These are phyloP conservation scores for Turnix velox DNA, from an alignment of 2,113 vertebrate genomes.

Conservation along the genomic window DNA sequence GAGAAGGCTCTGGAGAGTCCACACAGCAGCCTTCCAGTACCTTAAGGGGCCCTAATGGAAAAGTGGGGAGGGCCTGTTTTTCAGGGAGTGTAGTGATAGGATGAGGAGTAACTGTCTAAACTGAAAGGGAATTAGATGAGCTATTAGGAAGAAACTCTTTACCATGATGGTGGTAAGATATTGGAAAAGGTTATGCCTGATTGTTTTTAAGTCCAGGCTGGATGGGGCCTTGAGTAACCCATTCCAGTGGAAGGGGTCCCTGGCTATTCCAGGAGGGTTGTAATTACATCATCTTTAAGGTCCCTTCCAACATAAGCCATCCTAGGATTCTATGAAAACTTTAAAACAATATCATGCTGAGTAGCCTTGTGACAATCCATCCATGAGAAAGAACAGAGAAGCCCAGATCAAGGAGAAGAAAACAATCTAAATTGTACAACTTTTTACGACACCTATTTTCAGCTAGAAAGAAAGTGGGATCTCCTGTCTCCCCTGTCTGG, in stretches of 20 bases:
- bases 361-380: not conserved
- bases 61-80: not conserved
- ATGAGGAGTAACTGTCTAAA: not conserved
- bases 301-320: not conserved
- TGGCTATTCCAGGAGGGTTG: not conserved
- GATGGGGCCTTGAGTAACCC: not conserved
- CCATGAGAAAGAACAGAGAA: not conserved
- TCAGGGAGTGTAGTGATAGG: not conserved
- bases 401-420: not conserved
- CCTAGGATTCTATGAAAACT: not conserved
- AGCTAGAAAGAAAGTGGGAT: not conserved
- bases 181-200: not conserved
- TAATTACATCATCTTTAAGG: not conserved
- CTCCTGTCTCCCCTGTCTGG: accelerated
- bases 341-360: not conserved
- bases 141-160: not conserved
- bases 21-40: not conserved
- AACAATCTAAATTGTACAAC: not conserved
- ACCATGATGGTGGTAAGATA: not conserved
- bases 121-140: not conserved
- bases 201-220: not conserved
- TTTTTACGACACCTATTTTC: not conserved
- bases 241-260: not conserved
- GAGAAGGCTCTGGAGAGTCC: not conserved
- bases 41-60: not conserved